Percentiles rank a stretch among this genome's conserved stretches.
Evolutionary conservation across 2,797 vertebrate species (phyloP).

Genomic region (Cheirogaleus major): DNA sequence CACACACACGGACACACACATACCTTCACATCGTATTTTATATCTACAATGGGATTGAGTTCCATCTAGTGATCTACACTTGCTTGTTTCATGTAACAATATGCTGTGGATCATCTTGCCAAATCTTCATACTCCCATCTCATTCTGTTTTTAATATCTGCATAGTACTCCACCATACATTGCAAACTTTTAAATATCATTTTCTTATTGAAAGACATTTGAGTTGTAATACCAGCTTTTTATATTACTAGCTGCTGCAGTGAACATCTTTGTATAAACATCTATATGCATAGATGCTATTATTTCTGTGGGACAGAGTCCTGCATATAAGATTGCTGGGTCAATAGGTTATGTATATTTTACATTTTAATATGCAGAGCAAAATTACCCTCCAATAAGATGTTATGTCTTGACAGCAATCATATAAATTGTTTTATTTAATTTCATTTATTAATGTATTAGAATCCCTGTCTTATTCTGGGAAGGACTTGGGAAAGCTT

Average conservation of each 20-base stretch:
- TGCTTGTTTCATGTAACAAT: not conserved
- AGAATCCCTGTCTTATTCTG: not conserved
- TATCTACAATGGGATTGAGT: not conserved
- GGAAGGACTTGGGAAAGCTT: not conserved
- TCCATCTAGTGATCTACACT: not conserved
- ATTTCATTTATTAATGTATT: not conserved
- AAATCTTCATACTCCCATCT: not conserved
- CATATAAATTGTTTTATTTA: slow-evolving; percentile 7
- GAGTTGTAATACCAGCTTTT: not conserved
- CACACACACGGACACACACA: not conserved
- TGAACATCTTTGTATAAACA: not conserved
- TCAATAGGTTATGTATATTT: not conserved
- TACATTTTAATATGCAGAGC: not conserved
- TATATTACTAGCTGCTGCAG: not conserved
- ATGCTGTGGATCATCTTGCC: not conserved
- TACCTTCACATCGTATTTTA: not conserved
- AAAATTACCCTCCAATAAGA: not conserved
- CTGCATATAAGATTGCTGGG: not conserved
- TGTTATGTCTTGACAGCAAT: not conserved
- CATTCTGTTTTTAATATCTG: not conserved
- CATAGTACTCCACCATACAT: not conserved
- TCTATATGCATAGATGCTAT: not conserved
- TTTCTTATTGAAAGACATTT: not conserved
- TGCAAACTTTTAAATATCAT: not conserved
- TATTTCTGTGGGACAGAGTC: not conserved